Evolutionary conservation across 2,888 invertebrate genomes (phyloP), one percentile per base, ranked within the genome.

Genomic region (Cheiracanthium punctorium): DNA sequence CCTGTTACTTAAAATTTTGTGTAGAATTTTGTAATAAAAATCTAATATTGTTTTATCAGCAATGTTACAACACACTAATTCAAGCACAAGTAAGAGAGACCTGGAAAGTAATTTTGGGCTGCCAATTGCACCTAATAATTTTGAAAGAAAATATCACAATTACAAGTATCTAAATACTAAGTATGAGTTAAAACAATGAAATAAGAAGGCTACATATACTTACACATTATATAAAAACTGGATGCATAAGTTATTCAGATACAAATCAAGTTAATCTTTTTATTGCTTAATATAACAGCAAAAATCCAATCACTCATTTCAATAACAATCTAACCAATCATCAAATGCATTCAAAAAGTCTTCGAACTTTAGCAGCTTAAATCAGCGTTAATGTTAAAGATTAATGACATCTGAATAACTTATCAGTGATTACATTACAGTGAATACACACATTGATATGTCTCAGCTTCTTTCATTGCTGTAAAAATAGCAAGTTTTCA

Each of bases 331-430:
- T 37, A 37, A 37, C 5, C 37, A 37, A 37, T 12, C 12, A 37
- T 10, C 2, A 17, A 10, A 48, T 48, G 43, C 43, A 17, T 24
- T 7, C 24, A 58, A n/a, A n/a, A n/a, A n/a, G n/a, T n/a, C 17
- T 58, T 58, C 24, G 24, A 20, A 58, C 1, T 10, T 37, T 37
- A 10, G 37, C 24, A 58, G 24, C 2, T 24, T 58, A 37, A 1
- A 24, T 58, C 14, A 24, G 24, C 5, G 4, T 17, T 24, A 58
- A n/a, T n/a, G n/a, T n/a, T n/a, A n/a, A n/a, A n/a, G n/a, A n/a
- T n/a, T n/a, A n/a, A 24, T 24, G 10, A 48, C 14, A 58, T 58
- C 58, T 58, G 58, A 58, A 58, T 58, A 58, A 58, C 58, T 58
- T 24, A 58, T 24, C 1, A 24, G 4, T 2, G 1, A 20, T 4